Evolutionary conservation across 2,797 vertebrate genomes (phyloP).

Genomic region (Harpagifer antarcticus): DNA sequence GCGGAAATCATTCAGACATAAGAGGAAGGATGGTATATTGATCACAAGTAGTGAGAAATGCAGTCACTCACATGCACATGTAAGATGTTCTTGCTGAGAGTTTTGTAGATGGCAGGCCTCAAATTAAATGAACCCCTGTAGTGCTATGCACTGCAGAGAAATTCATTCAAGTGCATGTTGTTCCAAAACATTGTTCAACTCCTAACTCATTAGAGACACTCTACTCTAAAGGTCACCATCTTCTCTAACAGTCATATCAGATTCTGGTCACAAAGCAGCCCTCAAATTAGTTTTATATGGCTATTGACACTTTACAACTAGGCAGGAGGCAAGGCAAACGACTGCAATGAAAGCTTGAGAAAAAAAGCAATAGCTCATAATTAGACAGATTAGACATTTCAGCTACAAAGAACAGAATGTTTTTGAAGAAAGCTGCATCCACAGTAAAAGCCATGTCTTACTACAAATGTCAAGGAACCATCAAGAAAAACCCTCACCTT

Average conservation of each 20-base stretch:
- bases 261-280: constrained; percentile 2
- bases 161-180: background rate
- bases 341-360: constrained; percentile 16
- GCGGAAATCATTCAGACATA: background rate
- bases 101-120: constrained; percentile 5
- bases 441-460: background rate
- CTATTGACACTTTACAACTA: constrained; percentile 31
- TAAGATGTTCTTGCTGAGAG: background rate
- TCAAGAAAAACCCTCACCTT: background rate
- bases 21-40: background rate
- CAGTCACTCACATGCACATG: background rate
- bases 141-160: background rate
- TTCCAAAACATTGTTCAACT: background rate
- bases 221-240: background rate
- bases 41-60: constrained; percentile 3
- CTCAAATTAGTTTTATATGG: background rate
- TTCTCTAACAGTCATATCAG: background rate
- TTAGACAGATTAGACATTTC: background rate
- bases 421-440: background rate
- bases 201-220: background rate
- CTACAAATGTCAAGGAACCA: too few relatives aligned
- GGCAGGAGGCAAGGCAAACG: background rate
- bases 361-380: background rate
- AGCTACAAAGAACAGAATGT: background rate
- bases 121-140: background rate